A percentile compares a stretch with the other conserved stretches of the same genome.
Conservation (phyloP, 2,797 vertebrate genomes). For the Lepus oiostolus region DNA sequence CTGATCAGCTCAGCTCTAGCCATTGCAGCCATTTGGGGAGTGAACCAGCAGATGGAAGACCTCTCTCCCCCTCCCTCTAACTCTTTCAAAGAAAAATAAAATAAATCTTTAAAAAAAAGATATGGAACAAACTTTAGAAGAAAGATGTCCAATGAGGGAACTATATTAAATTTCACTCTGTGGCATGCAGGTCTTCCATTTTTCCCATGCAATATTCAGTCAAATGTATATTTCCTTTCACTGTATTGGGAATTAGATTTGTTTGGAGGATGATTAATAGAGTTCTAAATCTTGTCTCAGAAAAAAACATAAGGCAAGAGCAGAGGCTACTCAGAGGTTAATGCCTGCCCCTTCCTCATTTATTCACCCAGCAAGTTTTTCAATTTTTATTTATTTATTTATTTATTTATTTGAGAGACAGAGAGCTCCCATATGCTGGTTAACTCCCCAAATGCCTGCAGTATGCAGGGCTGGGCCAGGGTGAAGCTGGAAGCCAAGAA, state of each 20-base stretch:
- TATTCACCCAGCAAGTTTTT: neutral
- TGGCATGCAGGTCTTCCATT: neutral
- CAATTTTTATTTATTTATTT: no score
- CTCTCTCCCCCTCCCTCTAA: no score
- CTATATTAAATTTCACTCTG: slow-evolving; percentile 30
- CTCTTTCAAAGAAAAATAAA: no score
- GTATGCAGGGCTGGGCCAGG: no score
- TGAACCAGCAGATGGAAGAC: no score
- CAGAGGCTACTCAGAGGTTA: neutral
- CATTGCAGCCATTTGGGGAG: no score
- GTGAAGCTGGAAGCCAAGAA: no score
- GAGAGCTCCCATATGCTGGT: no score
- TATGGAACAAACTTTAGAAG: slow-evolving; percentile 11
- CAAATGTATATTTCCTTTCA: neutral
- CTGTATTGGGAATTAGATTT: slow-evolving; percentile 16
- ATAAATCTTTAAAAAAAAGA: neutral
- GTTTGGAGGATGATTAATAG: neutral
- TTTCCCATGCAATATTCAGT: neutral
- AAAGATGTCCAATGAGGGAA: slow-evolving; percentile 1
- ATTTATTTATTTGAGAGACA: no score
- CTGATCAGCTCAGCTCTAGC: no score
- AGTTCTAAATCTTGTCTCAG: slow-evolving; percentile 32
- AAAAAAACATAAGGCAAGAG: neutral
- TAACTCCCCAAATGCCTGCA: no score
- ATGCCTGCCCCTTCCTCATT: neutral